Conservation (phyloP, 2,797 vertebrate species). For the Gymnoscopelus microlampas region DNA sequence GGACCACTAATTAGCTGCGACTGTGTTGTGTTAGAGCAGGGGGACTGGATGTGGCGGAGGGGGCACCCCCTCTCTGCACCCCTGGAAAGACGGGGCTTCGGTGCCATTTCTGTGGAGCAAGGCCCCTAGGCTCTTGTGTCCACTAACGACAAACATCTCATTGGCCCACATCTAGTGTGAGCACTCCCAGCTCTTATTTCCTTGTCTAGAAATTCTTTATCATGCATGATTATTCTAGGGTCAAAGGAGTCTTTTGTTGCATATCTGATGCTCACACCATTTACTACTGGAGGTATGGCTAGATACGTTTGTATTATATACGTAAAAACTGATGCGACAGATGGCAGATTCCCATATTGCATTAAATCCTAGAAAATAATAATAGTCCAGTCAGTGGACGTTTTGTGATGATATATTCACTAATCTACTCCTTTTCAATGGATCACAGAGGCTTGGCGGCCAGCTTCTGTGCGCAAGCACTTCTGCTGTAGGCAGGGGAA, state of each 20-base stretch:
- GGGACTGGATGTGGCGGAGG: constrained; percentile 73
- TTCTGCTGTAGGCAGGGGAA: constrained; percentile 38
- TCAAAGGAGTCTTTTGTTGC: too few species aligned
- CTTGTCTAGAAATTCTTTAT: too few species aligned
- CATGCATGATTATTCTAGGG: too few species aligned
- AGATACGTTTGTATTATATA: constrained; percentile 23
- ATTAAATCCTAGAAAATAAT: constrained; percentile 38
- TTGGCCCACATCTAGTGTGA: constrained; percentile 54
- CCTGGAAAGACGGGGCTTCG: constrained; percentile 70
- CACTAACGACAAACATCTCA: constrained; percentile 75
- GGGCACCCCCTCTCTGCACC: constrained; percentile 71
- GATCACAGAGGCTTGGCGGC: constrained; percentile 24
- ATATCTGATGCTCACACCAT: too few species aligned
- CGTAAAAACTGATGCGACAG: constrained; percentile 34
- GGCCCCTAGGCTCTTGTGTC: constrained; percentile 54
- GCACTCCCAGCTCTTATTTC: constrained; percentile 23
- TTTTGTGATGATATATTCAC: constrained; percentile 24
- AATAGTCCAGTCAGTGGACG: neutral
- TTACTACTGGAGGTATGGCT: too few species aligned
- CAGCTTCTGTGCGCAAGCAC: constrained; percentile 39
- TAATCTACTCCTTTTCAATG: constrained; percentile 45
- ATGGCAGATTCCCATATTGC: constrained; percentile 42
- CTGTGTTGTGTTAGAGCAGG: constrained; percentile 84
- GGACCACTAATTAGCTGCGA: constrained; percentile 88
- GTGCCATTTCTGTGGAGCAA: constrained; percentile 45